Percentiles rank a stretch among this genome's conserved stretches.
Conservation (phyloP, 2,797 vertebrate genomes). For the Ara ararauna region DNA sequence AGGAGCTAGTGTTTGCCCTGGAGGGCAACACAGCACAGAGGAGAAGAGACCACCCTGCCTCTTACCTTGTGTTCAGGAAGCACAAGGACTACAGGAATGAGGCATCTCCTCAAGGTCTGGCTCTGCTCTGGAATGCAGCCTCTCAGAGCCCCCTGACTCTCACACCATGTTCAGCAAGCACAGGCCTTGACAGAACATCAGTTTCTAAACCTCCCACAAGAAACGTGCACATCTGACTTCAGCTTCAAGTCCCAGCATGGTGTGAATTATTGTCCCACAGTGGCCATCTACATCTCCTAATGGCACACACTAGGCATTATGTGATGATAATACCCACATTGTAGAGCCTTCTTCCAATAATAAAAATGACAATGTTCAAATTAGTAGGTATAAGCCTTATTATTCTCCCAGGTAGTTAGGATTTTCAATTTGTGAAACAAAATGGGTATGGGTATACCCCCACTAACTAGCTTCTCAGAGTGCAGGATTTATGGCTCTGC, state of each 20-base stretch:
- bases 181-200: background rate
- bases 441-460: background rate
- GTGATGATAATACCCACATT: slow-evolving; percentile 33
- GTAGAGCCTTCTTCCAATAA: slow-evolving; percentile 37
- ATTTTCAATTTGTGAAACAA: slow-evolving; percentile 48
- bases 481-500: slow-evolving; percentile 20
- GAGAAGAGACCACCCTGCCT: background rate
- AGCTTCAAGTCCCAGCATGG: slow-evolving; percentile 17
- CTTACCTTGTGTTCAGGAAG: fast-evolving
- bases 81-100: background rate
- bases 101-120: background rate
- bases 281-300: slow-evolving; percentile 50
- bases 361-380: slow-evolving; percentile 55
- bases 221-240: background rate
- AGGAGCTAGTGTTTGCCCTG: background rate
- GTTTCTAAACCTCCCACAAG: background rate
- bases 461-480: background rate
- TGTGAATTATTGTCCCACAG: slow-evolving; percentile 54
- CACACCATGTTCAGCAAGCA: background rate
- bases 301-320: background rate
- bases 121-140: fast-evolving
- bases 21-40: background rate
- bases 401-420: slow-evolving; percentile 34
- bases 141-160: background rate
- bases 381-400: slow-evolving; percentile 43